Evolutionary conservation across 2,888 invertebrate genomes (phyloP).

Genomic region (Exocentrus adspersus): DNA sequence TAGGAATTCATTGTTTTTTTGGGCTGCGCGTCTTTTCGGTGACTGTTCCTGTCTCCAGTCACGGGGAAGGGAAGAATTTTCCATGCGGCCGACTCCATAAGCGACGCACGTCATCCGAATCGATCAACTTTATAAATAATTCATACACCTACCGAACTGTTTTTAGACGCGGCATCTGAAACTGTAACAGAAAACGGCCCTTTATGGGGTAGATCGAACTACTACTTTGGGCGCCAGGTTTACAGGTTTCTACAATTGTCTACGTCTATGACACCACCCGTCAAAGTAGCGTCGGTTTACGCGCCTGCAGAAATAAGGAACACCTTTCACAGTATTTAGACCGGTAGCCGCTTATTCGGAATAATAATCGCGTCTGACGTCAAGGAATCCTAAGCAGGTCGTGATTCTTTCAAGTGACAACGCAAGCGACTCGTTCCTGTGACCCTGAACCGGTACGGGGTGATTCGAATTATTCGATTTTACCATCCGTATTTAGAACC

Average conservation of each 20-base stretch:
- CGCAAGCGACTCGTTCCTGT: no score
- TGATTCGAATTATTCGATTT: no score
- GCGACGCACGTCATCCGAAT: slow-evolving; percentile 27
- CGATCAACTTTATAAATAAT: slow-evolving; percentile 37
- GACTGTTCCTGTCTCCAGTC: not conserved
- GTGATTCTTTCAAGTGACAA: not conserved
- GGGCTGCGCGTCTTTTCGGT: not conserved
- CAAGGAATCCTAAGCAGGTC: slow-evolving; percentile 10
- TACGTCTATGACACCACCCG: no score
- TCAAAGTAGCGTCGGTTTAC: not conserved
- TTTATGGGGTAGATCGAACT: no score
- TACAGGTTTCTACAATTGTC: no score
- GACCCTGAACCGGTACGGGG: no score
- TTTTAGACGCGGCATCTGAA: slow-evolving; percentile 29
- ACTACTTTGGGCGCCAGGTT: no score
- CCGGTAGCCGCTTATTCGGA: no score
- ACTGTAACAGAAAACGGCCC: no score
- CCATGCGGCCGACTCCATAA: no score
- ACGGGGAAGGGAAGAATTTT: no score
- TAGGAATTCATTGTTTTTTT: not conserved
- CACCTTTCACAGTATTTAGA: not conserved
- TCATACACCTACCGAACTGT: slow-evolving; percentile 33
- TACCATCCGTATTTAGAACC: no score
- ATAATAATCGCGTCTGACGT: not conserved
- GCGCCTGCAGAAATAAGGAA: slow-evolving; percentile 13